These are phyloP conservation scores for Centruroides sculpturatus DNA, from an alignment of 1,140 invertebrate species.

Conservation along the genomic window DNA sequence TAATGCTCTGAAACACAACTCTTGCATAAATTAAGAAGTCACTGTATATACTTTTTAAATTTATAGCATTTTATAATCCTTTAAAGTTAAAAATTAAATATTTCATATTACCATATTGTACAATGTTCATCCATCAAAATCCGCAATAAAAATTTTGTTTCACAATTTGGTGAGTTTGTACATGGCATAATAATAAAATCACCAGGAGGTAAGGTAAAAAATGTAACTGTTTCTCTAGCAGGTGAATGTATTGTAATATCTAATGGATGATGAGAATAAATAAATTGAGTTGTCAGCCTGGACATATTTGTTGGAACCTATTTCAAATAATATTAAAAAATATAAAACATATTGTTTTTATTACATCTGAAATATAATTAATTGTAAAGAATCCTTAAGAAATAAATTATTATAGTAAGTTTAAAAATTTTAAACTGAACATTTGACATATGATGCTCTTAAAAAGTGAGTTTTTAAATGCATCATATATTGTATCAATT, in stretches of 20 bases:
- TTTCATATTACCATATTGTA: constrained; percentile 45
- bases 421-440: too few relatives aligned
- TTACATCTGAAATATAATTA: too few relatives aligned
- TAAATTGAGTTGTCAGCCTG: constrained; percentile 43
- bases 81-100: neutral
- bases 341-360: too few relatives aligned
- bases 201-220: constrained; percentile 56
- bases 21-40: too few relatives aligned
- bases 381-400: too few relatives aligned
- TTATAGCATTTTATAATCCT: too few relatives aligned
- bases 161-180: constrained; percentile 48
- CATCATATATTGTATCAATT: too few relatives aligned
- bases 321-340: neutral
- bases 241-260: constrained; percentile 51
- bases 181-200: constrained; percentile 65
- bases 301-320: constrained; percentile 41
- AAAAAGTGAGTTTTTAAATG: too few relatives aligned
- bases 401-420: too few relatives aligned
- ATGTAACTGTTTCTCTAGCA: constrained; percentile 51
- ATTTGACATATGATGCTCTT: too few relatives aligned
- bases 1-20: too few relatives aligned
- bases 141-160: constrained; percentile 51
- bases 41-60: too few relatives aligned
- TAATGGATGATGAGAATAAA: constrained; percentile 42
- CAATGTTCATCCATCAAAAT: constrained; percentile 55